phyloP scores from a whole-genome alignment of 1,140 invertebrate species.

The Orchesella cincta region DNA sequence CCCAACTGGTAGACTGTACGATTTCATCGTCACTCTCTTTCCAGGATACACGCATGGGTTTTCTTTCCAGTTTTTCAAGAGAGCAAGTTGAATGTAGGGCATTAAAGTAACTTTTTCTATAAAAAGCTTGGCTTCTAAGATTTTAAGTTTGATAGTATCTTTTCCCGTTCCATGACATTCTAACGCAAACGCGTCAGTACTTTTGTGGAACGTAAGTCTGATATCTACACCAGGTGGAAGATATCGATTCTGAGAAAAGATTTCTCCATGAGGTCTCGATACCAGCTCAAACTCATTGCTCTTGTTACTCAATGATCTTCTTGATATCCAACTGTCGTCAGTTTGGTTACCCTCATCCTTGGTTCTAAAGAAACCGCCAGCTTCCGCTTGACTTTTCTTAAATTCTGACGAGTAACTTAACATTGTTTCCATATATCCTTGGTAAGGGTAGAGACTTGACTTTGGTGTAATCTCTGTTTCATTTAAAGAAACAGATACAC shows the following conservation, averaged over 20 bases:
- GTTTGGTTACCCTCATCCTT: slow-evolving; percentile 32
- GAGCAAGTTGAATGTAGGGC: slow-evolving; percentile 32
- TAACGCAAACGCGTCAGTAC: slow-evolving; percentile 29
- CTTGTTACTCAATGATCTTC: slow-evolving; percentile 48
- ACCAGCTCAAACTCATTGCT: slow-evolving; percentile 50
- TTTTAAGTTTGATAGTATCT: slow-evolving; percentile 18
- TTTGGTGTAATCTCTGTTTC: slow-evolving; percentile 57
- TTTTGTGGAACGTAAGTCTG: slow-evolving; percentile 28
- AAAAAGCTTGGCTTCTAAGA: slow-evolving; percentile 42
- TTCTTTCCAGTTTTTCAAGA: slow-evolving; percentile 32
- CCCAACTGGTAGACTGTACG: slow-evolving; percentile 38
- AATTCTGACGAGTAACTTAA: slow-evolving; percentile 55
- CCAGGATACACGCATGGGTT: slow-evolving; percentile 33
- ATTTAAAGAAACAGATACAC: slow-evolving; percentile 57
- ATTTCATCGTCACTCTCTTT: slow-evolving; percentile 42
- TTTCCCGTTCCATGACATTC: slow-evolving; percentile 1
- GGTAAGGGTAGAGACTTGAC: slow-evolving; percentile 57
- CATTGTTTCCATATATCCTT: slow-evolving; percentile 58
- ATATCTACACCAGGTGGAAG: slow-evolving; percentile 46
- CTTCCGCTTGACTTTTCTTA: slow-evolving; percentile 55
- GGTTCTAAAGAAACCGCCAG: slow-evolving; percentile 50
- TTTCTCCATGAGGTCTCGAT: slow-evolving; percentile 42
- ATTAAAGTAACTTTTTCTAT: slow-evolving; percentile 31
- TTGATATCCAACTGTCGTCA: slow-evolving; percentile 51
- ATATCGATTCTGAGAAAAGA: slow-evolving; percentile 42